These are phyloP conservation scores for Rhizomys pruinosus DNA, from an alignment of 2,113 vertebrate species.

Conservation along the genomic window DNA sequence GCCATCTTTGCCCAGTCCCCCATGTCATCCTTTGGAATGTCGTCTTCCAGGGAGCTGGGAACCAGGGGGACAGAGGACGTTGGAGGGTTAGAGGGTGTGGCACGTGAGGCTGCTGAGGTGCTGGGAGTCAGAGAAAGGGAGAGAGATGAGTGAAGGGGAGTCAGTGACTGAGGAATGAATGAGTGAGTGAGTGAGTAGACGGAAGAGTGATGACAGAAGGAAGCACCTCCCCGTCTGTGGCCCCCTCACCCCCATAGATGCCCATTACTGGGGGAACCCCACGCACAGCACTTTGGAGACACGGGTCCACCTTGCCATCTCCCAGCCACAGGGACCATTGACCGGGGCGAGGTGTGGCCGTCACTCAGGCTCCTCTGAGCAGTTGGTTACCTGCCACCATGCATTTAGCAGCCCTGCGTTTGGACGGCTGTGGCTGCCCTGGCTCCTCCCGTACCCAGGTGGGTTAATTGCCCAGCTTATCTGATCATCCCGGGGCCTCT, in stretches of 20 bases:
- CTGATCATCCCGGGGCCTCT: conserved; percentile 64
- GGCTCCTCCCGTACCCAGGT: neutral
- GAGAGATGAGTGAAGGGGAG: neutral
- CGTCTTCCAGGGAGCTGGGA: neutral
- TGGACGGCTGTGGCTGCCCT: no score
- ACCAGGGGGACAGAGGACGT: neutral
- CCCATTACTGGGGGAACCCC: neutral
- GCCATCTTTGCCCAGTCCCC: neutral
- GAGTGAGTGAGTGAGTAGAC: neutral
- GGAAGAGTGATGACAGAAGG: neutral
- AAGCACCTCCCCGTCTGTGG: no score
- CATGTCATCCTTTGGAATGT: neutral
- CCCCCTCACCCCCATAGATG: neutral
- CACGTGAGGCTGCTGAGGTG: neutral
- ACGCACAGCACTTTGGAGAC: neutral
- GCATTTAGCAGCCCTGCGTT: neutral
- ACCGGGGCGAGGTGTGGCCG: no score
- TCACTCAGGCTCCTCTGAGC: neutral
- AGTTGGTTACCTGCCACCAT: no score
- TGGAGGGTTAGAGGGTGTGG: no score
- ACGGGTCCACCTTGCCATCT: neutral
- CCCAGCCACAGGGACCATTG: neutral
- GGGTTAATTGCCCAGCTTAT: conserved; percentile 45
- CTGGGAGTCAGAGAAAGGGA: neutral
- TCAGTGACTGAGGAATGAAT: neutral